A percentile compares a stretch with the other conserved stretches of the same genome.
Conservation (phyloP, 2,888 invertebrate genomes). For the Glyphotaelius pellucidus region DNA sequence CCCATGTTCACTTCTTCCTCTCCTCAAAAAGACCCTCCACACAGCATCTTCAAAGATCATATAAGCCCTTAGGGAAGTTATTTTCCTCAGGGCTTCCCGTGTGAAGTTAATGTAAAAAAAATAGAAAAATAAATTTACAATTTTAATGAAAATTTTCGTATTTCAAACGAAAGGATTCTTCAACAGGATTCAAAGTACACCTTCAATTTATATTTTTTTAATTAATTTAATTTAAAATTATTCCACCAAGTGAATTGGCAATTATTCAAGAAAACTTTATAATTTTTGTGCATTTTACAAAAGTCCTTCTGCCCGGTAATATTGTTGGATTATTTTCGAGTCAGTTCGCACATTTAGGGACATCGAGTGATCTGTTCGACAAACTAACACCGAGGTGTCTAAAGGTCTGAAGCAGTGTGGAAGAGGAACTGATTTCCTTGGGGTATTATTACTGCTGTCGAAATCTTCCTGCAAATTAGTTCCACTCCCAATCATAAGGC, state of each 20-base stretch:
- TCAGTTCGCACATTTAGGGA: background rate
- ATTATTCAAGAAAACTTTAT: background rate
- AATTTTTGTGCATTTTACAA: too few species aligned
- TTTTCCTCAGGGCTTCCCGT: too few species aligned
- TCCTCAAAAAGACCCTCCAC: too few species aligned
- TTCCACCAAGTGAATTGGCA: background rate
- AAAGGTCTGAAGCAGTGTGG: background rate
- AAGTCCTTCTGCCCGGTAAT: background rate
- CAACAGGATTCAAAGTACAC: too few species aligned
- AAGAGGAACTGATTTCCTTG: background rate
- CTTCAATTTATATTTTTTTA: background rate
- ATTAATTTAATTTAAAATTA: background rate
- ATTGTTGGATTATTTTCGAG: background rate
- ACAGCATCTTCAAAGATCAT: too few species aligned
- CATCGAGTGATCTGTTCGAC: background rate
- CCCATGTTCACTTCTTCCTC: too few species aligned
- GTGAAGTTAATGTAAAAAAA: too few species aligned
- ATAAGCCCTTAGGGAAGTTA: too few species aligned
- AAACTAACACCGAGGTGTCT: background rate
- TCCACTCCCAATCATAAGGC: background rate
- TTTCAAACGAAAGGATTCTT: too few species aligned
- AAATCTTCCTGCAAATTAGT: background rate
- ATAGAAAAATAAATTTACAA: too few species aligned
- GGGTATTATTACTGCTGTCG: background rate
- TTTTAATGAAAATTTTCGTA: too few species aligned